A percentile compares a stretch with the other conserved stretches of the same genome.
Evolutionary conservation across 1,140 invertebrate genomes (phyloP).

Genomic region (Bombus haemorrhoidalis): DNA sequence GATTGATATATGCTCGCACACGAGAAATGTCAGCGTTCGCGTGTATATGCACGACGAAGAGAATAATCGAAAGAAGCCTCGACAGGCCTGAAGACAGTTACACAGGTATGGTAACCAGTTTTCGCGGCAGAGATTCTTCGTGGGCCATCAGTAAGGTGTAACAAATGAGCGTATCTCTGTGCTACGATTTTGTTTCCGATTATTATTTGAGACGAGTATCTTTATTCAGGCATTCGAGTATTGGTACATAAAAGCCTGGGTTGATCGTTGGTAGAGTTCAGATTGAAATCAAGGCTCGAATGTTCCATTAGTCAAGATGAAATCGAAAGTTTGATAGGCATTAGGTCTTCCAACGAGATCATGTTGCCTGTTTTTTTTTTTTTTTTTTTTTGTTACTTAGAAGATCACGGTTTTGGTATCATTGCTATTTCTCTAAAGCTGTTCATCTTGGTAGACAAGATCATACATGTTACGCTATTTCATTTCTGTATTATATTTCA

Average conservation of each 20-base stretch:
- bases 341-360: too few species aligned
- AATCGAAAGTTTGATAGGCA: not conserved
- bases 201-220: not conserved
- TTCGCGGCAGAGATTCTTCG: not conserved
- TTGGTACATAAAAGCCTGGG: not conserved
- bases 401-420: too few species aligned
- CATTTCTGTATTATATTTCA: not conserved
- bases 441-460: too few species aligned
- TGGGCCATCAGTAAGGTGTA: not conserved
- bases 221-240: not conserved
- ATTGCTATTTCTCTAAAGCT: too few species aligned
- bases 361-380: not conserved
- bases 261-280: not conserved
- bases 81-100: constrained; percentile 1
- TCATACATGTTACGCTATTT: too few species aligned
- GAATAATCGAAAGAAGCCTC: not conserved
- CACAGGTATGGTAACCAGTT: constrained; percentile 14
- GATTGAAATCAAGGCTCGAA: too few species aligned
- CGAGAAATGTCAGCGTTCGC: constrained; percentile 21
- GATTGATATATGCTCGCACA: constrained; percentile 34
- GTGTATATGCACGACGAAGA: not conserved
- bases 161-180: not conserved
- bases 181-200: not conserved
- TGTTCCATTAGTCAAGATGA: not conserved
- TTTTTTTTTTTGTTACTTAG: not conserved